These are phyloP conservation scores for Phrynocephalus versicolor DNA, from an alignment of 2,113 vertebrate species.

Conservation along the genomic window DNA sequence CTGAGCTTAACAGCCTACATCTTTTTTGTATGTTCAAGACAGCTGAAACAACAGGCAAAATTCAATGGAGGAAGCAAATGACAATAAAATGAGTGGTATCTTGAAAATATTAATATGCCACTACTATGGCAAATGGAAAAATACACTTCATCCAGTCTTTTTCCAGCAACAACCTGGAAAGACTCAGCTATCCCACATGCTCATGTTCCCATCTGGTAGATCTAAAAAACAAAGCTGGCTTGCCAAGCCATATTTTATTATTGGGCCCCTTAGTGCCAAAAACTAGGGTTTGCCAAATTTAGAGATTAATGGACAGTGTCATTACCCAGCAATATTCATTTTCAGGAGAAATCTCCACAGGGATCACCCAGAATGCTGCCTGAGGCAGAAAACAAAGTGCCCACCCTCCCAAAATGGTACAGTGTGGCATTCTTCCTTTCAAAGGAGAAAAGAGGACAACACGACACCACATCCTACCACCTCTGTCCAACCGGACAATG, in stretches of 20 bases:
- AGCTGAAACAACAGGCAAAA: background rate
- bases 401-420: too few species aligned
- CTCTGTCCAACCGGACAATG: too few species aligned
- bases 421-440: too few species aligned
- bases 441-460: too few species aligned
- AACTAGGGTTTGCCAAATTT: too few species aligned
- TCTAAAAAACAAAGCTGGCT: background rate
- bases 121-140: background rate
- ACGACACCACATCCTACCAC: too few species aligned
- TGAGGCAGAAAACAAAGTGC: too few species aligned
- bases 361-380: too few species aligned
- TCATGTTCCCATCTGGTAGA: background rate
- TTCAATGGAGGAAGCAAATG: background rate
- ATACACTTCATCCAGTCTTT: background rate
- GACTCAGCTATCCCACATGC: background rate
- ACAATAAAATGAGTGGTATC: background rate
- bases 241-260: background rate
- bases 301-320: too few species aligned
- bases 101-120: background rate
- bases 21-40: background rate
- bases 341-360: too few species aligned
- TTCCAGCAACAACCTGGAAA: background rate
- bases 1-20: background rate
- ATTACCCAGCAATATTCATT: too few species aligned
- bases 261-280: too few species aligned